Percentiles rank a stretch among this genome's conserved stretches.
phyloP scores from a whole-genome alignment of 1,140 invertebrate genomes.

The Reticulitermes speratus region DNA sequence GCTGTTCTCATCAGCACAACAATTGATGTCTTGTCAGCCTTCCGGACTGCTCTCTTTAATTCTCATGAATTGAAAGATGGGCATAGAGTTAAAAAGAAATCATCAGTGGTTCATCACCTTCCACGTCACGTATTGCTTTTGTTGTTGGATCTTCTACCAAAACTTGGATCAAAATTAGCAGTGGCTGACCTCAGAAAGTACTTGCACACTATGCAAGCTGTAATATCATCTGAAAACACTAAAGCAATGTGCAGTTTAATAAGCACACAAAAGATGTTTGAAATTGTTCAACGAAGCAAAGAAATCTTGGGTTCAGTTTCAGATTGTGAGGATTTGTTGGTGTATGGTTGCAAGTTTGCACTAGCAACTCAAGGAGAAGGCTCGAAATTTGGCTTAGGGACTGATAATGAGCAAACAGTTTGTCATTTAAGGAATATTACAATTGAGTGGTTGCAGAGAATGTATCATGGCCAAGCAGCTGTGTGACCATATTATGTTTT shows the following conservation, averaged over 20 bases:
- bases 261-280: constrained; percentile 16
- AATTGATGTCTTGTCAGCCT: not conserved
- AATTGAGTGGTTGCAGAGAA: not conserved
- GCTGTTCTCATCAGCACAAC: not conserved
- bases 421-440: not conserved
- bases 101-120: not conserved
- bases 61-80: not conserved
- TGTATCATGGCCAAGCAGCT: not conserved
- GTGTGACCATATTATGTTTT: not conserved
- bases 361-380: not conserved
- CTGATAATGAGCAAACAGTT: not conserved
- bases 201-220: not conserved
- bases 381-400: not conserved
- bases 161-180: not conserved
- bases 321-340: constrained; percentile 14
- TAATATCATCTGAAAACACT: not conserved
- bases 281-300: not conserved
- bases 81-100: not conserved
- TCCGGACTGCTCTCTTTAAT: not conserved
- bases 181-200: not conserved
- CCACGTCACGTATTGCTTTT: not conserved
- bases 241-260: not conserved
- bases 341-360: not conserved
- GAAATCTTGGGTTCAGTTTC: not conserved
- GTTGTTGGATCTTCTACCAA: not conserved